These are phyloP conservation scores for Squalus acanthias DNA, from an alignment of 2,797 vertebrate species.

Conservation along the genomic window DNA sequence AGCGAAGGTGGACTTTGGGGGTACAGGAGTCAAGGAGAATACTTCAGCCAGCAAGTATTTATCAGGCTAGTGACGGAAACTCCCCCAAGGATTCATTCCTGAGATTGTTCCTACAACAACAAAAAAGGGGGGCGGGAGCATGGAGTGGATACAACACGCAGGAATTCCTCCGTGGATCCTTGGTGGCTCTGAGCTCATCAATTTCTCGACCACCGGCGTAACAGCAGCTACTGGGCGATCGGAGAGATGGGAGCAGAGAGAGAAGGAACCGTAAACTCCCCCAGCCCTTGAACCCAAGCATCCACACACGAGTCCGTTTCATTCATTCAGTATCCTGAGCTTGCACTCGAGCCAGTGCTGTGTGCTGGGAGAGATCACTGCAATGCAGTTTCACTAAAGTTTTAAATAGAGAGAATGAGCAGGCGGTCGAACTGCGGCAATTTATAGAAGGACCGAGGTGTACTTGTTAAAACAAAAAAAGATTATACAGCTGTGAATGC, in stretches of 20 bases:
- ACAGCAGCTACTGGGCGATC: neutral
- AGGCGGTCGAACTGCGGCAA: neutral
- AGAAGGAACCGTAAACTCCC: neutral
- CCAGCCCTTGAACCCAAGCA: too few species aligned
- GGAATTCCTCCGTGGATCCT: neutral
- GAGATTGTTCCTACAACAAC: neutral
- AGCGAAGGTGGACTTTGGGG: neutral
- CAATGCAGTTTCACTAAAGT: conserved; percentile 29
- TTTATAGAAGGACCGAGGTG: neutral
- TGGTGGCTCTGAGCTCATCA: neutral
- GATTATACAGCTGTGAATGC: neutral
- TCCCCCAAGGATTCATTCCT: neutral
- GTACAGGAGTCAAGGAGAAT: neutral
- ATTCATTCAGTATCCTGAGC: neutral
- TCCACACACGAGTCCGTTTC: neutral
- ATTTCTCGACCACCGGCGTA: neutral
- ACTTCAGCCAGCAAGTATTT: neutral
- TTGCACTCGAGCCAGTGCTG: neutral
- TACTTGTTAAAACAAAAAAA: neutral
- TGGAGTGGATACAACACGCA: neutral
- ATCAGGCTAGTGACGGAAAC: neutral
- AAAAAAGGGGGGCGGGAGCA: neutral
- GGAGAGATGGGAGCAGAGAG: neutral
- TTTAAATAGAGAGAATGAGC: neutral
- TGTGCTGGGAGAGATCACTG: neutral